These are phyloP conservation scores for Sciaenops ocellatus DNA, from an alignment of 2,797 vertebrate genomes.

Conservation along the genomic window DNA sequence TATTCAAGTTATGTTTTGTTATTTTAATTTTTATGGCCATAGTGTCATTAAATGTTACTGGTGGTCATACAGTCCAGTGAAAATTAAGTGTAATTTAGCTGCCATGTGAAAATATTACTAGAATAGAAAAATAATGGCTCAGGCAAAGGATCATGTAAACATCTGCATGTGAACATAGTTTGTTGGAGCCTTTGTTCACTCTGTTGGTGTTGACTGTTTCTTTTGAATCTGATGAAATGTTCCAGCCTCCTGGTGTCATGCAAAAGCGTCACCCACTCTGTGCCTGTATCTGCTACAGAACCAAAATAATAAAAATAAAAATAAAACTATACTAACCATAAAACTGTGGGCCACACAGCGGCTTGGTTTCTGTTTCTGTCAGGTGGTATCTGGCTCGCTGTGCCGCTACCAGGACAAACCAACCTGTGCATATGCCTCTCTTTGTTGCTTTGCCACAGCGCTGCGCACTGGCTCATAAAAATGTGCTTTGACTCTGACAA, in stretches of 20 bases:
- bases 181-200: background rate
- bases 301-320: background rate
- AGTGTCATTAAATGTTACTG: background rate
- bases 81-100: background rate
- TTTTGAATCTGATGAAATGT: background rate
- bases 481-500: conserved; percentile 33
- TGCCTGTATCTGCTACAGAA: conserved; percentile 1
- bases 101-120: background rate
- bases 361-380: conserved; percentile 25
- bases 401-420: conserved; percentile 26
- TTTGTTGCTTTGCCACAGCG: conserved; percentile 27
- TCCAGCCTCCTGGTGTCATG: background rate
- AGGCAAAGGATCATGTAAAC: background rate
- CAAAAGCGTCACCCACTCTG: conserved; percentile 4
- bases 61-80: background rate
- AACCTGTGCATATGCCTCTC: conserved; percentile 37
- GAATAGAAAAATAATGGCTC: conserved; percentile 2
- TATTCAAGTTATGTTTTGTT: background rate
- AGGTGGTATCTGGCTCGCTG: conserved; percentile 39
- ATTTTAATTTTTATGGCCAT: background rate
- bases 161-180: conserved; percentile 2
- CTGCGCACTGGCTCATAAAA: conserved; percentile 33
- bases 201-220: background rate
- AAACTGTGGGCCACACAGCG: conserved; percentile 1
- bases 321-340: background rate